Percentiles rank a stretch among this genome's conserved stretches.
Evolutionary conservation across 2,113 vertebrate species (phyloP).

Genomic region (Sorex araneus): DNA sequence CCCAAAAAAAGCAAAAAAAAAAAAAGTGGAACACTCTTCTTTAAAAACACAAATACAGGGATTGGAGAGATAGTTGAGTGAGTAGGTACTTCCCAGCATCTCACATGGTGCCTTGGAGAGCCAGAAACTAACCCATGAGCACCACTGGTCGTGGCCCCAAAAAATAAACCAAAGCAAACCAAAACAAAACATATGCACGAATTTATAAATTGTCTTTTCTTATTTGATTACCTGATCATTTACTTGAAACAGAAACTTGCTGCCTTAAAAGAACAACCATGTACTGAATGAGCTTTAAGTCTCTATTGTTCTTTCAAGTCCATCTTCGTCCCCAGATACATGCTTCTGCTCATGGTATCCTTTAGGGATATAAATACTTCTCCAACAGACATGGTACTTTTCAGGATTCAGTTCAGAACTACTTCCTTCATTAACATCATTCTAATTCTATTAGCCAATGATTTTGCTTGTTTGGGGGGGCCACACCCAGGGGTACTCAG

Average conservation of each 20-base stretch:
- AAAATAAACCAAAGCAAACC: no score
- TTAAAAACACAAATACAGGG: not conserved
- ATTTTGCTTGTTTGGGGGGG: not conserved
- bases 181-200: not conserved
- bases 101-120: no score
- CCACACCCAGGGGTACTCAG: no score
- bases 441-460: constrained; percentile 1
- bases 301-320: not conserved
- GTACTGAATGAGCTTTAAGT: not conserved
- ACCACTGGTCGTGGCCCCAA: no score
- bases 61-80: no score
- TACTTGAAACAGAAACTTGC: not conserved
- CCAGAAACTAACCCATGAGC: not conserved
- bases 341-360: not conserved
- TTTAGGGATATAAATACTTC: not conserved
- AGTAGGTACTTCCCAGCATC: no score
- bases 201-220: constrained; percentile 16
- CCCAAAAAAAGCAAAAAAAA: no score
- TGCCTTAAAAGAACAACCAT: not conserved
- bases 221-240: not conserved
- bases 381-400: not conserved
- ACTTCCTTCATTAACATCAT: constrained; percentile 11
- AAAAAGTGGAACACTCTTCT: constrained; percentile 41
- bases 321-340: not conserved
- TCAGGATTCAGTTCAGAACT: constrained; percentile 47